phyloP scores from a whole-genome alignment of 1,140 invertebrate species.

The Drosophila ercepeae region DNA sequence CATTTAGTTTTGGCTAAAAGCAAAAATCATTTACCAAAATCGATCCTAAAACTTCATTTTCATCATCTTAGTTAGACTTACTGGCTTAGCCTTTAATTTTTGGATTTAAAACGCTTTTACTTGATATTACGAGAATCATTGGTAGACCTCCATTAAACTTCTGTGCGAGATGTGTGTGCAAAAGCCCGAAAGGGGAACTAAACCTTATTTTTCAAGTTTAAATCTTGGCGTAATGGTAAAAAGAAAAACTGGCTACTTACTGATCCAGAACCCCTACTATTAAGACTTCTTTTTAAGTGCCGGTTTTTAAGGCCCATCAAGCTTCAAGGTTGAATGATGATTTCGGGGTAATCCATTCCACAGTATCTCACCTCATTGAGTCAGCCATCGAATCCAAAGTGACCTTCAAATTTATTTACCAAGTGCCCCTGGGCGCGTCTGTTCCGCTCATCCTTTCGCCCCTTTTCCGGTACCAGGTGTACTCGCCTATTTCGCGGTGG shows the following conservation, averaged over 20 bases:
- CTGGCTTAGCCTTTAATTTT: neutral
- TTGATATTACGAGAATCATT: constrained; percentile 10
- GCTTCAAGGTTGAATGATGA: constrained; percentile 11
- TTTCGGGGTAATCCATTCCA: constrained; percentile 5
- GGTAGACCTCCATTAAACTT: constrained; percentile 4
- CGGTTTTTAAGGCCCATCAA: constrained; percentile 6
- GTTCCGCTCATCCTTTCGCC: constrained; percentile 24
- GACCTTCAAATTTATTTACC: constrained; percentile 1
- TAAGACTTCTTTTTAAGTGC: constrained; percentile 15
- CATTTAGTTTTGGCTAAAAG: too few species aligned
- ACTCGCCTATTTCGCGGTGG: constrained; percentile 88
- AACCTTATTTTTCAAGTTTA: constrained; percentile 9
- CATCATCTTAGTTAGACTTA: neutral
- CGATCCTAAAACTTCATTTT: neutral
- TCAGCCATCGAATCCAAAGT: constrained; percentile 2
- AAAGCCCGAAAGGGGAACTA: too few species aligned
- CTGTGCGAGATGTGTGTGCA: constrained; percentile 36
- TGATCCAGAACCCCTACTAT: constrained; percentile 49
- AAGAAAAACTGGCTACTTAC: constrained; percentile 49
- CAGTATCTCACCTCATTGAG: constrained; percentile 35
- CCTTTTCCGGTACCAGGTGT: constrained; percentile 85
- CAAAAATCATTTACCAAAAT: too few species aligned
- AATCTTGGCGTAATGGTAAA: constrained; percentile 13
- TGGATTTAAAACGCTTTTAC: constrained; percentile 21
- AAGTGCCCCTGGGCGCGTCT: constrained; percentile 8